Conservation (phyloP, 2,113 vertebrate species). For the Thamnophis sirtalis region DNA sequence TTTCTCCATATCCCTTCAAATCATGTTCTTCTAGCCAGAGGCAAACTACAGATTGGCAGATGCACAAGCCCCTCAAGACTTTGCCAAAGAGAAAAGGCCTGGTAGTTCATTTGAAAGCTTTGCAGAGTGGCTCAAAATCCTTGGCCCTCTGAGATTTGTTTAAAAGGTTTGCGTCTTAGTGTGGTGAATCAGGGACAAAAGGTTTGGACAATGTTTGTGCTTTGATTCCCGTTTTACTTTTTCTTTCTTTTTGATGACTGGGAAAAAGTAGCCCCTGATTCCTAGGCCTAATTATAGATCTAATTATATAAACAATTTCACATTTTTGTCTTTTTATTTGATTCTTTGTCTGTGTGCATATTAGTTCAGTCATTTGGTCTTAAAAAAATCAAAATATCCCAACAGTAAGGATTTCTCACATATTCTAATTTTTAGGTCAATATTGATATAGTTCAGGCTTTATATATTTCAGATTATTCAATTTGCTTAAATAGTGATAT, state of each 20-base stretch:
- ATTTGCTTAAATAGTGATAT: background rate
- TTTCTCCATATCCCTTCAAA: slow-evolving; percentile 18
- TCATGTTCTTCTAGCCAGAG: slow-evolving; percentile 47
- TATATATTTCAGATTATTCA: slow-evolving; percentile 39
- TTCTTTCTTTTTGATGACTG: background rate
- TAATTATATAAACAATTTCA: background rate
- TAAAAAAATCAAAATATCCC: background rate
- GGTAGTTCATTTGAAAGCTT: slow-evolving; percentile 56
- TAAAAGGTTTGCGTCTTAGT: slow-evolving; percentile 49
- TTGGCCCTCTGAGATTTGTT: slow-evolving; percentile 26
- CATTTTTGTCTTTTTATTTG: background rate
- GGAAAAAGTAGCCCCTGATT: background rate
- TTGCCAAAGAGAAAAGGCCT: slow-evolving; percentile 40
- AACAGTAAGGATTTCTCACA: background rate
- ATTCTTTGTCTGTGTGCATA: background rate
- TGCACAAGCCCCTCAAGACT: slow-evolving; percentile 57
- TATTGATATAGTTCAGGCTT: background rate
- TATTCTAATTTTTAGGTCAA: background rate
- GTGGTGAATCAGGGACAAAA: slow-evolving; percentile 32
- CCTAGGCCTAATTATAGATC: background rate
- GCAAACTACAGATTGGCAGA: slow-evolving; percentile 60
- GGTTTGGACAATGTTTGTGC: slow-evolving; percentile 35
- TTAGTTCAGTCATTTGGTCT: background rate
- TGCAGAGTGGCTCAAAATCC: slow-evolving; percentile 43
- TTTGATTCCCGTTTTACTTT: slow-evolving; percentile 7